Evolutionary conservation across 2,888 invertebrate genomes (phyloP).

Genomic region (Xestia rhomboidea): DNA sequence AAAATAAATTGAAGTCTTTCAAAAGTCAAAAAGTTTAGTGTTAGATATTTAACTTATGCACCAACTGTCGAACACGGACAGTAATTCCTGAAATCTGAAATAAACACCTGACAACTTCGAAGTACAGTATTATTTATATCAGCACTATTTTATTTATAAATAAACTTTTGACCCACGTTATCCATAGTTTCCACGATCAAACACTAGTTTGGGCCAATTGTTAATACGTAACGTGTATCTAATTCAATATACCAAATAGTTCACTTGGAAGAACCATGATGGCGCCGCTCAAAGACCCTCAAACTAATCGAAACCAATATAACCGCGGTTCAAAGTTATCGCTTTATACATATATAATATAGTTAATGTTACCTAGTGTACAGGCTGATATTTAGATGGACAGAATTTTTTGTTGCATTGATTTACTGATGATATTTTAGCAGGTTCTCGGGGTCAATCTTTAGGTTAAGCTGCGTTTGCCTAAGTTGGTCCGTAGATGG

Average conservation of each 20-base stretch:
- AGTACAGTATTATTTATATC: background rate
- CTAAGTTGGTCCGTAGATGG: too few species aligned
- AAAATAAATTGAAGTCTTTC: too few species aligned
- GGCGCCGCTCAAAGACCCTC: constrained; percentile 53
- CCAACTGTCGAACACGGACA: too few species aligned
- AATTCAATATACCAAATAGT: constrained; percentile 51
- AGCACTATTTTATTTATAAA: background rate
- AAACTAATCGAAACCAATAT: constrained; percentile 61
- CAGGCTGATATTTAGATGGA: constrained; percentile 11
- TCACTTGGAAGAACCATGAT: constrained; percentile 52
- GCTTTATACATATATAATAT: constrained; percentile 20
- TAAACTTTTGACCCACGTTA: background rate
- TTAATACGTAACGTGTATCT: constrained; percentile 3
- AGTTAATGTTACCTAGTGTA: constrained; percentile 29
- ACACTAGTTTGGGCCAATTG: constrained; percentile 3
- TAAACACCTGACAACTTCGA: too few species aligned
- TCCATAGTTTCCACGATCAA: constrained; percentile 6
- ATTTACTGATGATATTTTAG: background rate
- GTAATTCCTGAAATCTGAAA: too few species aligned
- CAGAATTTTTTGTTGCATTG: background rate
- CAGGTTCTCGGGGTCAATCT: too few species aligned
- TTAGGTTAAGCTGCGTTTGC: too few species aligned
- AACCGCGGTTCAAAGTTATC: constrained; percentile 49
- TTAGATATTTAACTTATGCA: too few species aligned
- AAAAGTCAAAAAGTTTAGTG: too few species aligned